Evolutionary conservation across 2,888 invertebrate genomes (phyloP).

Genomic region (Drosophila quinaria): DNA sequence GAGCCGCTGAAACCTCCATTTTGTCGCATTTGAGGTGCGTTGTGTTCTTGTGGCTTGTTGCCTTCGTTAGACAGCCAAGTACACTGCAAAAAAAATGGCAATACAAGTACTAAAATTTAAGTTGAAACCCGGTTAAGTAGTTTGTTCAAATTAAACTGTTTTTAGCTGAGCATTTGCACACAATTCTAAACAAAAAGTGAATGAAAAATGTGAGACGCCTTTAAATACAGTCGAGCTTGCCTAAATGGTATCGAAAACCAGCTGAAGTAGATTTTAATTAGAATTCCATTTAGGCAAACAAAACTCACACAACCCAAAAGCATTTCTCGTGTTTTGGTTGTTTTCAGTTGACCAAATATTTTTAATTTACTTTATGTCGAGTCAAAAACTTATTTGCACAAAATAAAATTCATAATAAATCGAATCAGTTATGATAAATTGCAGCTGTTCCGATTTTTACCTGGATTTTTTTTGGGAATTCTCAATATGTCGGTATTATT

Average conservation of each 20-base stretch:
- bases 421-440: too few species aligned
- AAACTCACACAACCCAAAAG: not conserved
- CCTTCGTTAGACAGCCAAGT: slow-evolving; percentile 25
- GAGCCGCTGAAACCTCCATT: slow-evolving; percentile 28
- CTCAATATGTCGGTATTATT: too few species aligned
- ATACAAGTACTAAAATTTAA: not conserved
- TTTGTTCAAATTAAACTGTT: slow-evolving; percentile 2
- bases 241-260: not conserved
- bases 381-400: too few species aligned
- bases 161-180: not conserved
- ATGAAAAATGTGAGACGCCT: too few species aligned
- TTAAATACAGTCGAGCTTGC: not conserved
- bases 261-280: not conserved
- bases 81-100: slow-evolving; percentile 11
- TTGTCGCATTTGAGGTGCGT: slow-evolving; percentile 14
- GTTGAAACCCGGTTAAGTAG: slow-evolving; percentile 5
- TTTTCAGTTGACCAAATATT: too few species aligned
- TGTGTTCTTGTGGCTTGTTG: slow-evolving; percentile 12
- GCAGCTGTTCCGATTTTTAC: too few species aligned
- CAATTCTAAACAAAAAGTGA: not conserved
- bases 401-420: too few species aligned
- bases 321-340: too few species aligned
- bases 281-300: not conserved
- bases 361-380: too few species aligned
- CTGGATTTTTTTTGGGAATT: too few species aligned